Conservation (phyloP, 1,140 invertebrate genomes). For the Probaryconus sp. region DNA sequence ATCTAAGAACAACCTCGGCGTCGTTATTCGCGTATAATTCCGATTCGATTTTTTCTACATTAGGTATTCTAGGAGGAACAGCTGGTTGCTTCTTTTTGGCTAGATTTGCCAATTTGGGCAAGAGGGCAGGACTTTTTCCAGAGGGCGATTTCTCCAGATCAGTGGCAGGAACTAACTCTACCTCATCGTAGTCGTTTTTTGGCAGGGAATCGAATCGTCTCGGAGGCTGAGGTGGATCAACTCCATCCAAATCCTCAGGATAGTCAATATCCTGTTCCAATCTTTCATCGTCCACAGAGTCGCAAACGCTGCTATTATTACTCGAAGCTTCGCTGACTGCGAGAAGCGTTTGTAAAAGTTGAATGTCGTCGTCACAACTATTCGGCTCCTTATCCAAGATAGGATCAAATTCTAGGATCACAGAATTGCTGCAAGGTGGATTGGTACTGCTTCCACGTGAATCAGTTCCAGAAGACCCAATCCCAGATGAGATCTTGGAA, state of each 20-base stretch:
- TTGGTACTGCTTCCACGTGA: background rate
- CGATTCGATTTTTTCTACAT: conserved; percentile 15
- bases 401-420: conserved; percentile 73
- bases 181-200: conserved; percentile 72
- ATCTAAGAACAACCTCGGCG: background rate
- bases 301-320: conserved; percentile 64
- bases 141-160: conserved; percentile 59
- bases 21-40: background rate
- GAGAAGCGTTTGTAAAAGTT: conserved; percentile 68
- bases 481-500: conserved; percentile 3
- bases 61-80: conserved; percentile 68
- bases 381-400: conserved; percentile 54
- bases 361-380: conserved; percentile 67
- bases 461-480: background rate
- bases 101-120: conserved; percentile 71
- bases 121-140: conserved; percentile 69
- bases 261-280: conserved; percentile 66
- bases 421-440: conserved; percentile 58
- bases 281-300: conserved; percentile 61
- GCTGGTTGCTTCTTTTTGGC: conserved; percentile 70
- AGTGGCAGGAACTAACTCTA: conserved; percentile 58
- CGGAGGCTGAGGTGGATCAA: conserved; percentile 76
- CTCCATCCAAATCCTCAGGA: conserved; percentile 64
- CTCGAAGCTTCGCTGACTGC: conserved; percentile 65
- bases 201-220: conserved; percentile 77